Conservation (phyloP, 2,113 vertebrate genomes). For the Cisticola juncidis region DNA sequence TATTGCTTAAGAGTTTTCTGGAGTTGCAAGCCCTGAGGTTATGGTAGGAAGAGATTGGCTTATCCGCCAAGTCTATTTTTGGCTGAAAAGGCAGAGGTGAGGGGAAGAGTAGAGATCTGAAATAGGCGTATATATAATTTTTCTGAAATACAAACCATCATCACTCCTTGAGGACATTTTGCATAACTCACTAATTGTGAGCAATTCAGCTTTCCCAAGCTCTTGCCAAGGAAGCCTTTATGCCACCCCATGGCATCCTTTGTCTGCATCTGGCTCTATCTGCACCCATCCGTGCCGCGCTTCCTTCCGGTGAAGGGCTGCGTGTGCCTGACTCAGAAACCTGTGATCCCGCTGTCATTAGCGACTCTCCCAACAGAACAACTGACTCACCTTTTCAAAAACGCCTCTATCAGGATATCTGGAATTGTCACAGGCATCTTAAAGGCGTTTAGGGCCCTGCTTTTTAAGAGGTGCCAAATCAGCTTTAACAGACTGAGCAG, state of each 20-base stretch:
- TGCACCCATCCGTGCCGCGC: neutral
- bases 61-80: neutral
- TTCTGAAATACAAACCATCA: neutral
- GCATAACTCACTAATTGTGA: neutral
- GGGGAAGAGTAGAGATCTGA: neutral
- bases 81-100: neutral
- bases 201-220: neutral
- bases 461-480: neutral
- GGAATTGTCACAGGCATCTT: neutral
- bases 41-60: neutral
- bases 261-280: neutral
- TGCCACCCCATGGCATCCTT: neutral
- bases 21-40: neutral
- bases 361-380: neutral
- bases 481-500: neutral
- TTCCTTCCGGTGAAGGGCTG: slow-evolving; percentile 14
- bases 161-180: neutral
- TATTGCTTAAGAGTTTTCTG: neutral
- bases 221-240: neutral
- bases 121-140: neutral
- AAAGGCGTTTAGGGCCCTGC: fast-evolving
- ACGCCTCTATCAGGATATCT: neutral
- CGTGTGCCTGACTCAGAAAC: slow-evolving; percentile 29
- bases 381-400: neutral
- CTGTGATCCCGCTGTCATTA: neutral